phyloP scores from a whole-genome alignment of 2,797 vertebrate species.

The Sebastes minor region DNA sequence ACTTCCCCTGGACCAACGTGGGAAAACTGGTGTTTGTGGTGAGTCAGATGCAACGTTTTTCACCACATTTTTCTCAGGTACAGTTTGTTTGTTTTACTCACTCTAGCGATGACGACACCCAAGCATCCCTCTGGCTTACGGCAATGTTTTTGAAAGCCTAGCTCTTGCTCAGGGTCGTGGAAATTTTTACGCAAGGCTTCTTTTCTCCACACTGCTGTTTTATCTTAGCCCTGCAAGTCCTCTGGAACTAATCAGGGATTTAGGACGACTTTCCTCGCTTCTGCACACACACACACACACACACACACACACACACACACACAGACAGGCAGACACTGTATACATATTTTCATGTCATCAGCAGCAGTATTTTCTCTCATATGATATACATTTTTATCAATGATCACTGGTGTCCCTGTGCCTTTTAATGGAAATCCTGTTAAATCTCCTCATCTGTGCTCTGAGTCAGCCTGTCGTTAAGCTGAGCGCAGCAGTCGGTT shows the following conservation, averaged over 20 bases:
- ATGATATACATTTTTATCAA: conserved; percentile 16
- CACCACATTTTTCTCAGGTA: neutral
- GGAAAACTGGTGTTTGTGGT: conserved; percentile 99
- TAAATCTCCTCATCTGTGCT: conserved; percentile 43
- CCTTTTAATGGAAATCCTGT: conserved; percentile 32
- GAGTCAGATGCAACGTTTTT: conserved; percentile 70
- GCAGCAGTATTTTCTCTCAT: conserved; percentile 8
- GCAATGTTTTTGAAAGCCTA: conserved; percentile 23
- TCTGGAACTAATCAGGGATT: conserved; percentile 76
- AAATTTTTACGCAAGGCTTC: conserved; percentile 52
- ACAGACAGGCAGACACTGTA: neutral
- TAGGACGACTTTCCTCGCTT: conserved; percentile 38
- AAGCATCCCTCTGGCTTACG: conserved; percentile 9
- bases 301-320: neutral
- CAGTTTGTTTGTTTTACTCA: neutral
- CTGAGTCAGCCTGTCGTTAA: conserved; percentile 44
- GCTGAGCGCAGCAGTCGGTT: conserved; percentile 49
- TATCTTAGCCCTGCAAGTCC: conserved; percentile 56
- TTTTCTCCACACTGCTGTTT: conserved; percentile 53
- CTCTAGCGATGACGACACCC: conserved; percentile 16
- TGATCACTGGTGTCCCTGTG: neutral
- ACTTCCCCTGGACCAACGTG: conserved; percentile 99
- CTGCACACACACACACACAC: neutral
- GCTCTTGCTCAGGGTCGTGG: conserved; percentile 42
- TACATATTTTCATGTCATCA: conserved; percentile 21